phyloP scores from a whole-genome alignment of 2,113 vertebrate genomes.

The Podarcis raffonei region DNA sequence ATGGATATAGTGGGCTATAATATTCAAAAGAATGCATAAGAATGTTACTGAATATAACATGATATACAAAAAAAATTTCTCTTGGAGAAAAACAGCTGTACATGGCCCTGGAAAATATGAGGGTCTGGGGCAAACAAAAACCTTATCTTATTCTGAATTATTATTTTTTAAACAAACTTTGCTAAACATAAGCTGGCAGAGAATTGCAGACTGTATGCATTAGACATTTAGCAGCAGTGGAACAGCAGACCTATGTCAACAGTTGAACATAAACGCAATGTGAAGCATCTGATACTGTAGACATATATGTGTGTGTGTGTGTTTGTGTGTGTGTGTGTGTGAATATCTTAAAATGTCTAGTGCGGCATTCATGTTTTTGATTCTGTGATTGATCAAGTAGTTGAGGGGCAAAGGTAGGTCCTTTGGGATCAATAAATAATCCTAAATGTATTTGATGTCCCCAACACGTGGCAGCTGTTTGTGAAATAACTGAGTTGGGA shows the following conservation, averaged over 20 bases:
- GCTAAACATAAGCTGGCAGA: neutral
- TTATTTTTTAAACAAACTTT: too few relatives aligned
- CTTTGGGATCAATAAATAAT: neutral
- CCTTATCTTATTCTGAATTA: too few relatives aligned
- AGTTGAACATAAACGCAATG: neutral
- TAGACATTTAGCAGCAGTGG: neutral
- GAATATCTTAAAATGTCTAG: neutral
- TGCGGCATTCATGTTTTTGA: neutral
- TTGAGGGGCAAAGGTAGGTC: neutral
- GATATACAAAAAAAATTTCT: too few relatives aligned
- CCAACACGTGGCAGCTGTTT: conserved; percentile 7
- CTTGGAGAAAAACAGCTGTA: neutral
- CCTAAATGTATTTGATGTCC: neutral
- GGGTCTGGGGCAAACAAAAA: neutral
- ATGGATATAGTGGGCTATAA: too few relatives aligned
- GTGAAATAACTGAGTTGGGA: conserved; percentile 46
- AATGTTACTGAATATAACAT: too few relatives aligned
- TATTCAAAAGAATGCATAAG: too few relatives aligned
- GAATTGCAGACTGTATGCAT: neutral
- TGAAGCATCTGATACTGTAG: neutral
- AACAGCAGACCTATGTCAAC: neutral
- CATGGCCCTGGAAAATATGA: neutral
- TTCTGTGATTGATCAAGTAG: neutral
- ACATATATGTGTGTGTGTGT: too few relatives aligned
- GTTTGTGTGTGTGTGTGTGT: too few relatives aligned